Evolutionary conservation across 2,888 invertebrate species (phyloP).

Genomic region (Cylindroiulus punctatus): DNA sequence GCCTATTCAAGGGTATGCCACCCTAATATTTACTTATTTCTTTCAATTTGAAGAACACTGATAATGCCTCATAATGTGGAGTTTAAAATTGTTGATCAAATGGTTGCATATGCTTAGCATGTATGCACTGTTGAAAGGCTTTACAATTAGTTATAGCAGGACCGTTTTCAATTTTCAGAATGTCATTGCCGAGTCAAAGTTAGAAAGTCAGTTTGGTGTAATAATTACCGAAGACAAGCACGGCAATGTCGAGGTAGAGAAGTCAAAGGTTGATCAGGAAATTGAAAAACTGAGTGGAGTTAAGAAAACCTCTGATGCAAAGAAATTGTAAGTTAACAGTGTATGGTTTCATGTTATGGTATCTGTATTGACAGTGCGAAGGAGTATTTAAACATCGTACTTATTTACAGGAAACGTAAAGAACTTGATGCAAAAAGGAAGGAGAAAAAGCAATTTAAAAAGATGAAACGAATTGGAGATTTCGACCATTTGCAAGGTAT

Average conservation of each 20-base stretch:
- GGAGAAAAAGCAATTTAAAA: slow-evolving; percentile 47
- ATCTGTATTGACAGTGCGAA: no score
- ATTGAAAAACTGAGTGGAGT: background rate
- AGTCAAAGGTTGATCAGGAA: background rate
- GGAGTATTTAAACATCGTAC: background rate
- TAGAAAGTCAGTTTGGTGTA: slow-evolving; percentile 46
- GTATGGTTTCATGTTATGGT: no score
- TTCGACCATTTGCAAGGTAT: slow-evolving; percentile 53
- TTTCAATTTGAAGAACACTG: no score
- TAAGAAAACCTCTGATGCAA: background rate
- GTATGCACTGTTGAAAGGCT: no score
- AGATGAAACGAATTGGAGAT: slow-evolving; percentile 24
- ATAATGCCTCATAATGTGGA: no score
- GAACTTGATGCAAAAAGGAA: background rate
- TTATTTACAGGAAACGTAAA: slow-evolving; percentile 46
- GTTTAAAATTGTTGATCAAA: no score
- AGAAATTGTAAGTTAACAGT: background rate
- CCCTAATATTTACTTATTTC: background rate
- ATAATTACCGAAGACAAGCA: background rate
- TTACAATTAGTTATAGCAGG: no score
- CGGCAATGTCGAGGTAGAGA: background rate
- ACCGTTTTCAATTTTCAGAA: background rate
- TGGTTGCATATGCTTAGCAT: no score
- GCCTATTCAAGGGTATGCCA: background rate
- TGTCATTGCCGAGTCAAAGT: slow-evolving; percentile 35